These are phyloP conservation scores for Cheilosia vulpina DNA, from an alignment of 2,888 invertebrate genomes.

Conservation along the genomic window DNA sequence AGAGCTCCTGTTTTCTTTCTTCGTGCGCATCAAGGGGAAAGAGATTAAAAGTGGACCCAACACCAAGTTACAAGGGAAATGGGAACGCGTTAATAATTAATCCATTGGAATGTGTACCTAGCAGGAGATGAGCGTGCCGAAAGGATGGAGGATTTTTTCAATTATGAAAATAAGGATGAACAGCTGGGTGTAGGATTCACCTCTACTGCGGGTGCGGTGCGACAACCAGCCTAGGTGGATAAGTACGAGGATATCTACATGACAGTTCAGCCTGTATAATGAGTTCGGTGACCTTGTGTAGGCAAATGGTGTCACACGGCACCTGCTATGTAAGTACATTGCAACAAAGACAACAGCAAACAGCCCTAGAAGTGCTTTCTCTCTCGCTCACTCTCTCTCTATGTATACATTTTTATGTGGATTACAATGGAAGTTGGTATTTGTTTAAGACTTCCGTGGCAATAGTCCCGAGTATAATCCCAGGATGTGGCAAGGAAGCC, in stretches of 20 bases:
- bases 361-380: slow-evolving; percentile 27
- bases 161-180: slow-evolving; percentile 71
- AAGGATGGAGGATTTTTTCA: slow-evolving; percentile 50
- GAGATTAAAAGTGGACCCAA: slow-evolving; percentile 31
- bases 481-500: slow-evolving; percentile 59
- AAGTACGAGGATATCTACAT: slow-evolving; percentile 23
- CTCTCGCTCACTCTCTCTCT: no score
- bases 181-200: slow-evolving; percentile 40
- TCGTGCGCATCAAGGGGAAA: slow-evolving; percentile 30
- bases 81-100: slow-evolving; percentile 69
- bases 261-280: slow-evolving; percentile 53
- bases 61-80: slow-evolving; percentile 49
- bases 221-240: slow-evolving; percentile 6
- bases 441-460: slow-evolving; percentile 62
- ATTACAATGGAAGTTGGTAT: slow-evolving; percentile 54
- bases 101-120: slow-evolving; percentile 55
- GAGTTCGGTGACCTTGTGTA: slow-evolving; percentile 68
- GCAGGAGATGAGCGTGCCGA: slow-evolving; percentile 13
- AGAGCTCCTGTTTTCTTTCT: background rate
- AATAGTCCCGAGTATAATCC: slow-evolving; percentile 47
- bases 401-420: background rate
- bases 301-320: slow-evolving; percentile 61
- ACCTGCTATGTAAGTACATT: slow-evolving; percentile 41
- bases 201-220: slow-evolving; percentile 4
- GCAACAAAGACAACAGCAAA: slow-evolving; percentile 22